Conservation (phyloP, 35 echinoderm and acorn worm species). For the Strongylocentrotus purpuratus region DNA sequence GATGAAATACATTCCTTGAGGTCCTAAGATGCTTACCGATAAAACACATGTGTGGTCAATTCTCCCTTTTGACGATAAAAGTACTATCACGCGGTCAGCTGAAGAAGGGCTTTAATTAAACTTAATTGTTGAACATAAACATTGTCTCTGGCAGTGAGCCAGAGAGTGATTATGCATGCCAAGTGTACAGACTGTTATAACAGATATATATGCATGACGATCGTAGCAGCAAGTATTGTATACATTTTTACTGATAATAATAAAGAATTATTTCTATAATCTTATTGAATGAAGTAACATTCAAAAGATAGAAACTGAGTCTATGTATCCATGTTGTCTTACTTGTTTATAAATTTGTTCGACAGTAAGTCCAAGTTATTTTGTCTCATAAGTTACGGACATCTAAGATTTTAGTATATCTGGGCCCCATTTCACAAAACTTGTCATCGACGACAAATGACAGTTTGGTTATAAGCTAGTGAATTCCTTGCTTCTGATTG, state of each 20-base stretch:
- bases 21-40: too few species aligned
- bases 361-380: too few species aligned
- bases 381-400: too few species aligned
- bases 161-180: neutral
- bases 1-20: too few species aligned
- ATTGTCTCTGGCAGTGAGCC: neutral
- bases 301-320: neutral
- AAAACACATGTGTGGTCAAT: too few species aligned
- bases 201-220: neutral
- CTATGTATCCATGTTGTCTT: neutral
- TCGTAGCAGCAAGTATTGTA: neutral
- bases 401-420: too few species aligned
- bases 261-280: neutral
- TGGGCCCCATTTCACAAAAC: too few species aligned
- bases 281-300: neutral
- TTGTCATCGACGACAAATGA: too few species aligned
- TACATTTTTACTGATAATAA: slow-evolving; percentile 20
- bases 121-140: neutral
- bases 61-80: neutral
- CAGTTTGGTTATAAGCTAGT: too few species aligned
- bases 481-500: too few species aligned
- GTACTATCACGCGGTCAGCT: slow-evolving; percentile 7
- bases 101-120: neutral
- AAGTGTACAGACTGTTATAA: neutral
- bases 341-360: too few species aligned